Percentiles rank a stretch among this genome's conserved stretches.
Conservation (phyloP, 2,113 vertebrate genomes). For the Taxidea taxus region DNA sequence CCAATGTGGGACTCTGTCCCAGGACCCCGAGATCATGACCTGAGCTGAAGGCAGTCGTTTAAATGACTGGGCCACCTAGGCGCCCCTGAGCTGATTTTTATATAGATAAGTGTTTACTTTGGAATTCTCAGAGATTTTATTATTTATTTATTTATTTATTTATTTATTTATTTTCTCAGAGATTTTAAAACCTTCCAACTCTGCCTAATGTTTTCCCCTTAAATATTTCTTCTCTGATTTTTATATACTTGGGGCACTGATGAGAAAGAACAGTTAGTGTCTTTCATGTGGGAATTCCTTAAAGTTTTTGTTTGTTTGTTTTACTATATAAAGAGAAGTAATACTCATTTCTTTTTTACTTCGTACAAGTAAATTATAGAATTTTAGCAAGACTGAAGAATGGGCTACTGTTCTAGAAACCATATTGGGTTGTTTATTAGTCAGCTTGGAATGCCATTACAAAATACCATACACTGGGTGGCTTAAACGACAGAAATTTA, state of each 20-base stretch:
- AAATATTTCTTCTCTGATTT: background rate
- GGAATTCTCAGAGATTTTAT: slow-evolving; percentile 1
- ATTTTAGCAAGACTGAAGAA: slow-evolving; percentile 10
- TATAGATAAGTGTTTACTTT: background rate
- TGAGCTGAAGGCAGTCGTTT: too few relatives aligned
- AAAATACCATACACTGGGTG: background rate
- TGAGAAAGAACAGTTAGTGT: background rate
- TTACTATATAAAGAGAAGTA: background rate
- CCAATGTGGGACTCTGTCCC: too few relatives aligned
- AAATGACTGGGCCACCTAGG: too few relatives aligned
- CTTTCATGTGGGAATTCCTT: background rate
- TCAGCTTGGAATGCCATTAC: background rate
- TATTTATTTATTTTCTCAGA: background rate
- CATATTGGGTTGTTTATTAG: background rate
- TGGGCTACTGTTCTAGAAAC: background rate
- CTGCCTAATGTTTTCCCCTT: background rate
- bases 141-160: too few relatives aligned
- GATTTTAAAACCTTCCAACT: background rate
- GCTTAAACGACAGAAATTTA: background rate
- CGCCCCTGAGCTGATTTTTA: background rate
- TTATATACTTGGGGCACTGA: background rate
- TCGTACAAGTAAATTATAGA: background rate
- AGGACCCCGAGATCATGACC: too few relatives aligned
- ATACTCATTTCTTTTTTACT: background rate
- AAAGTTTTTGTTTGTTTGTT: background rate